These are phyloP conservation scores for Zele albiditarsus DNA, from an alignment of 2,888 invertebrate species.

Conservation along the genomic window DNA sequence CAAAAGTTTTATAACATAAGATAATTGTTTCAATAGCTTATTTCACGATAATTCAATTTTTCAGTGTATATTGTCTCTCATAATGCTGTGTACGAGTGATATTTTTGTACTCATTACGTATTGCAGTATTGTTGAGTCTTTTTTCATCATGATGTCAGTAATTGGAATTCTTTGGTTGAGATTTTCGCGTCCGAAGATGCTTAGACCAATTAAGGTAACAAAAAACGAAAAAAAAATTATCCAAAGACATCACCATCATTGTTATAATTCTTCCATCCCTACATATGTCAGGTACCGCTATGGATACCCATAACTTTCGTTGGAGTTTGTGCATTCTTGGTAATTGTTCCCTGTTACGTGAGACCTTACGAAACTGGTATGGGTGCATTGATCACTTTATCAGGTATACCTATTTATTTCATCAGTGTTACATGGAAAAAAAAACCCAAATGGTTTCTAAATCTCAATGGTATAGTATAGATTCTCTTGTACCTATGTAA, in stretches of 20 bases:
- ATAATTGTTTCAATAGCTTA: too few species aligned
- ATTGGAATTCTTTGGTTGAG: constrained; percentile 89
- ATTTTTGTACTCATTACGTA: constrained; percentile 92
- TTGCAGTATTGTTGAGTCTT: constrained; percentile 92
- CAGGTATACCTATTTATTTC: constrained; percentile 88
- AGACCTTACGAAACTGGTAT: constrained; percentile 86
- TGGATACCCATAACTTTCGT: constrained; percentile 87
- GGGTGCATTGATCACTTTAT: constrained; percentile 85
- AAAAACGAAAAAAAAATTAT: constrained; percentile 16
- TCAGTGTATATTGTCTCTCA: constrained; percentile 86
- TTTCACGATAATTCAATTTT: constrained; percentile 59
- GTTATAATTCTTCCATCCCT: constrained; percentile 20
- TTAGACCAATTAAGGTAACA: constrained; percentile 87
- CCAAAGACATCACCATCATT: background rate
- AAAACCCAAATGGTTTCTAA: constrained; percentile 78
- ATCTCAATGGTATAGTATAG: constrained; percentile 76
- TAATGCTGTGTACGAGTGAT: constrained; percentile 89
- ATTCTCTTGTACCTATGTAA: background rate
- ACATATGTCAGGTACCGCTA: constrained; percentile 77
- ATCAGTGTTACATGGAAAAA: constrained; percentile 80
- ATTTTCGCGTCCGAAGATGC: constrained; percentile 84
- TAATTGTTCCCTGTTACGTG: constrained; percentile 85
- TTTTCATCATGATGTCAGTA: constrained; percentile 91
- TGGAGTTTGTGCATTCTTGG: constrained; percentile 82
- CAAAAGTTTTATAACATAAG: background rate